Evolutionary conservation across 2,888 invertebrate species (phyloP).

Genomic region (Diloba caeruleocephala): DNA sequence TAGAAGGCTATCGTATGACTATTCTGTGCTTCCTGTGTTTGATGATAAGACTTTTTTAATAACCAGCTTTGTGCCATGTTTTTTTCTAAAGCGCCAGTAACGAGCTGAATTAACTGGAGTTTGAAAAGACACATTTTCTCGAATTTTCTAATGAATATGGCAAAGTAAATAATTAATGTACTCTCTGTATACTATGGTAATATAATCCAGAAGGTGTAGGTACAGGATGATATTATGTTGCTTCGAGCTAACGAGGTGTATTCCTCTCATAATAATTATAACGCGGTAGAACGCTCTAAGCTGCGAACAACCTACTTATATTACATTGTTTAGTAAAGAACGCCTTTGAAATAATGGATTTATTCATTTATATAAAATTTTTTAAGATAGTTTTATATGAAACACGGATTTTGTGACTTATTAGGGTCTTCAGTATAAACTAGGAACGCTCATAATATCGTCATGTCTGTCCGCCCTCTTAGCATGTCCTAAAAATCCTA

Average conservation of each 20-base stretch:
- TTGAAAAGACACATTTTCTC: conserved; percentile 3
- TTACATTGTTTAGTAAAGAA: conserved; percentile 2
- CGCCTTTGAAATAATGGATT: conserved; percentile 7
- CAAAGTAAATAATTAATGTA: conserved; percentile 33
- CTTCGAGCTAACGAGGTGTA: conserved; percentile 32
- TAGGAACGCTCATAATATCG: no score
- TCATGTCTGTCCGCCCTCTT: no score
- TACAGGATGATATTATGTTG: conserved; percentile 37
- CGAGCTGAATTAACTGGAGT: no score
- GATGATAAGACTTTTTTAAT: no score
- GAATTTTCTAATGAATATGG: conserved; percentile 2
- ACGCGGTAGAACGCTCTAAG: conserved; percentile 7
- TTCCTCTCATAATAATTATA: conserved; percentile 25
- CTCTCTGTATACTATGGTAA: conserved; percentile 13
- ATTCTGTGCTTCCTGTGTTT: no score
- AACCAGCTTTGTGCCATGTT: no score
- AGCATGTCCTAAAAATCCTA: no score
- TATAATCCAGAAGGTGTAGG: conserved; percentile 23
- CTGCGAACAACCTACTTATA: conserved; percentile 3
- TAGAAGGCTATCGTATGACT: no score
- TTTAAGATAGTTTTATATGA: conserved; percentile 1
- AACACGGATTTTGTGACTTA: neutral
- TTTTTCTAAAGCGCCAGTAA: no score
- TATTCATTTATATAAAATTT: neutral
- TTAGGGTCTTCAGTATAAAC: no score